A percentile compares a stretch with the other conserved stretches of the same genome.
Evolutionary conservation across 2,113 vertebrate genomes (phyloP).

Genomic region (Rousettus leschenaultii): DNA sequence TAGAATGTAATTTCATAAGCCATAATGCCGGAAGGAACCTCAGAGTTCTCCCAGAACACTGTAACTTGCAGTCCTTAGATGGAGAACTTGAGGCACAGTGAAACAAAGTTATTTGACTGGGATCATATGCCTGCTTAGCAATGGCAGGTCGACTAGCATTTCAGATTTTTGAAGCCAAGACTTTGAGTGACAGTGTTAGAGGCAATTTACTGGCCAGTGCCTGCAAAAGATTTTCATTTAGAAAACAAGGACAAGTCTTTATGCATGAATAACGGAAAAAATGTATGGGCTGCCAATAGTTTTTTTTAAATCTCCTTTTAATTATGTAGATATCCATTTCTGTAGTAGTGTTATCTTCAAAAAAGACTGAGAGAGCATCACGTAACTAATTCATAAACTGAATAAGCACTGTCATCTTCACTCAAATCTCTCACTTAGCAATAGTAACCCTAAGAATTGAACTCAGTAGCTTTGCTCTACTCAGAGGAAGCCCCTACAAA

Average conservation of each 20-base stretch:
- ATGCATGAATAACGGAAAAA: neutral
- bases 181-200: neutral
- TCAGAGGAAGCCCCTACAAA: neutral
- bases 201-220: neutral
- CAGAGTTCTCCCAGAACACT: neutral
- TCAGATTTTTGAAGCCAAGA: conserved; percentile 13
- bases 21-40: neutral
- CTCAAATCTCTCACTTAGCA: neutral
- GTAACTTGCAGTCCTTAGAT: neutral
- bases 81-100: neutral
- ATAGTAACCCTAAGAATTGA: neutral
- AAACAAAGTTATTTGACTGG: neutral
- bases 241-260: neutral
- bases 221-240: neutral
- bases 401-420: neutral
- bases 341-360: neutral
- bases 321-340: neutral
- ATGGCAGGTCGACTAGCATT: neutral
- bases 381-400: neutral
- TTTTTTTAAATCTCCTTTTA: neutral
- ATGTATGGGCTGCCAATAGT: neutral
- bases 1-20: neutral
- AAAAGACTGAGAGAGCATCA: neutral
- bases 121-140: neutral
- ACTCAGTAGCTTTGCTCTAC: neutral